Conservation (phyloP, 2,113 vertebrate species). For the Saccopteryx leptura region DNA sequence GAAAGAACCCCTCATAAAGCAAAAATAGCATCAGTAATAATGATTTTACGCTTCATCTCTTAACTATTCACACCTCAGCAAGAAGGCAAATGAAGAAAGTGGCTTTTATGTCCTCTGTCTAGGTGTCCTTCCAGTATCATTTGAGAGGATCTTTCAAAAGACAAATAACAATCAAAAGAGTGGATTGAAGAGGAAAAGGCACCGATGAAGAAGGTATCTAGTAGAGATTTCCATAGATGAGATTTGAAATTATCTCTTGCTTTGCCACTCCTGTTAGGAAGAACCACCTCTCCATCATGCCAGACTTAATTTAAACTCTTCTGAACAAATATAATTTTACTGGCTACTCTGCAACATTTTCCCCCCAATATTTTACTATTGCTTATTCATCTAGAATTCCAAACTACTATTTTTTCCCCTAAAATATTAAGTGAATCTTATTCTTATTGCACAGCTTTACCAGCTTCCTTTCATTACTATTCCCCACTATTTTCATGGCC, state of each 20-base stretch:
- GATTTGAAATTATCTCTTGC: neutral
- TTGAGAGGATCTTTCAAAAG: constrained; percentile 41
- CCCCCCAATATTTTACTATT: neutral
- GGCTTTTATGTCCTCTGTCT: constrained; percentile 48
- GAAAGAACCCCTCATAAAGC: constrained; percentile 24
- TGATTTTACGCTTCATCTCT: constrained; percentile 48
- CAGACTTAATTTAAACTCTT: neutral
- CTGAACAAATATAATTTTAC: neutral
- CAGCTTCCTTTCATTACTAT: neutral
- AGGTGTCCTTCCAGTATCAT: neutral
- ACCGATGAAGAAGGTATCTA: neutral
- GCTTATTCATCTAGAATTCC: neutral
- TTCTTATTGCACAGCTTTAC: neutral
- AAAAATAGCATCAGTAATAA: constrained; percentile 64
- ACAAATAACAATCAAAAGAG: neutral
- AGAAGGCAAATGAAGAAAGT: constrained; percentile 56
- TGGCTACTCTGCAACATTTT: constrained; percentile 3
- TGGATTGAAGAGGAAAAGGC: neutral
- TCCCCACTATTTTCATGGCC: neutral
- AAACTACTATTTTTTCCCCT: neutral
- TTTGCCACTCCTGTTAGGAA: neutral
- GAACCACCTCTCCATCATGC: fast-evolving
- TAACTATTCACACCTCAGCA: constrained; percentile 76
- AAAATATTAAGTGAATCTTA: neutral
- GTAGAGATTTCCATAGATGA: neutral